A percentile compares a stretch with the other conserved stretches of the same genome.
phyloP scores from a whole-genome alignment of 2,888 invertebrate genomes.

The Cyrtodaria siliqua region DNA sequence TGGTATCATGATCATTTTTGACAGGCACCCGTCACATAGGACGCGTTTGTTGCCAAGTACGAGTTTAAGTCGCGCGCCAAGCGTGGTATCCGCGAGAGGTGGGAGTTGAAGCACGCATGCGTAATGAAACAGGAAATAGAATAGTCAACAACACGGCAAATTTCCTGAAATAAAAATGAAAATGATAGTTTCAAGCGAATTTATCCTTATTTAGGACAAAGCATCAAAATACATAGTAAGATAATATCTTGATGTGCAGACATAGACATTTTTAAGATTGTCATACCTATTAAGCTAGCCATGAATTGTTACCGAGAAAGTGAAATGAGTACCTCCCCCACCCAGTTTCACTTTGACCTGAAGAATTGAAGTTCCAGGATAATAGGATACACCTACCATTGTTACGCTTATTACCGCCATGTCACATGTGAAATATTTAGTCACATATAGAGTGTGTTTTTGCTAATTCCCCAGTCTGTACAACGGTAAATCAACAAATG shows the following conservation, averaged over 20 bases:
- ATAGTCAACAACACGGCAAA: slow-evolving; percentile 59
- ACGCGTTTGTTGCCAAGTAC: slow-evolving; percentile 77
- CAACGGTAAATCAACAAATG: no score
- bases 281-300: neutral
- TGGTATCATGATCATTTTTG: neutral
- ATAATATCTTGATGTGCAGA: slow-evolving; percentile 14
- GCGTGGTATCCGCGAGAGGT: slow-evolving; percentile 69
- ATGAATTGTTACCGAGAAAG: neutral
- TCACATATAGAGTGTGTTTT: no score
- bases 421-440: no score
- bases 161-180: neutral
- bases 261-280: slow-evolving; percentile 4
- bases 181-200: slow-evolving; percentile 19
- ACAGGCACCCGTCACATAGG: slow-evolving; percentile 64
- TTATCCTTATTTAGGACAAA: neutral
- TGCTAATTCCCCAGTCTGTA: no score
- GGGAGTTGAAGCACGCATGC: slow-evolving; percentile 75
- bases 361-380: no score
- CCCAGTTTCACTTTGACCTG: neutral
- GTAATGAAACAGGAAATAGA: slow-evolving; percentile 63
- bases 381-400: no score
- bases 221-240: slow-evolving; percentile 6
- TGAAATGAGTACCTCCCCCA: slow-evolving; percentile 39
- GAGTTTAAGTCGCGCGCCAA: slow-evolving; percentile 50
- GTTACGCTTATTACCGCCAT: no score